Conservation (phyloP, 2,113 vertebrate genomes). For the Agelaius phoeniceus region DNA sequence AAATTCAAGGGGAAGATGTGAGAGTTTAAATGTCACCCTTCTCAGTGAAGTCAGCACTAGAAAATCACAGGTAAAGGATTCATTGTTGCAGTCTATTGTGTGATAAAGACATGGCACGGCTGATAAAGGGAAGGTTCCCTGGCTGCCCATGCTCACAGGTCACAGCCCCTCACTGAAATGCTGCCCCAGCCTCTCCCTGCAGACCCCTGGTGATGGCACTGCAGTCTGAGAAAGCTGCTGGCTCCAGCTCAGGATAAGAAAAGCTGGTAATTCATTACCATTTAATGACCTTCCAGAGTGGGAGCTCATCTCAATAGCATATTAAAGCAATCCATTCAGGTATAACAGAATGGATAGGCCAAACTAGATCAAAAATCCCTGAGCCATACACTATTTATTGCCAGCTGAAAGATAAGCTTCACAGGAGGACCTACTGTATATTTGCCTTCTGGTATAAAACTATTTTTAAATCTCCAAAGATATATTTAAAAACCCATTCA, state of each 20-base stretch:
- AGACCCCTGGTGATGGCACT: background rate
- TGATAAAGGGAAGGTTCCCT: background rate
- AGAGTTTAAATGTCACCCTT: constrained; percentile 14
- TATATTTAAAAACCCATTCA: constrained; percentile 5
- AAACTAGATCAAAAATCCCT: constrained; percentile 52
- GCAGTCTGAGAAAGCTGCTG: background rate
- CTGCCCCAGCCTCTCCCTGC: background rate
- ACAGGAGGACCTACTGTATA: background rate
- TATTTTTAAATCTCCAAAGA: constrained; percentile 45
- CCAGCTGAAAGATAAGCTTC: constrained; percentile 48
- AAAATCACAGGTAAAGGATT: background rate
- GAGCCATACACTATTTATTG: constrained; percentile 21
- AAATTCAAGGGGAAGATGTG: background rate
- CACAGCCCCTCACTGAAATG: background rate
- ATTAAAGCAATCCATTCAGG: constrained; percentile 60
- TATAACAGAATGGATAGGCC: constrained; percentile 45
- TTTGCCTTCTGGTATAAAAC: constrained; percentile 44
- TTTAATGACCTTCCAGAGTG: constrained; percentile 39
- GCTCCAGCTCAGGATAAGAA: background rate
- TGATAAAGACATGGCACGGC: background rate
- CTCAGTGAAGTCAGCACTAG: background rate
- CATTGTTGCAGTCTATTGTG: background rate
- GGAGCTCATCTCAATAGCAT: constrained; percentile 30
- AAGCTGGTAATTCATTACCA: constrained; percentile 16
- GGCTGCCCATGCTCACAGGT: background rate